Base-by-base conservation (phyloP, 1,140 invertebrate species). In the Philotrypesis tridentata region DNA sequence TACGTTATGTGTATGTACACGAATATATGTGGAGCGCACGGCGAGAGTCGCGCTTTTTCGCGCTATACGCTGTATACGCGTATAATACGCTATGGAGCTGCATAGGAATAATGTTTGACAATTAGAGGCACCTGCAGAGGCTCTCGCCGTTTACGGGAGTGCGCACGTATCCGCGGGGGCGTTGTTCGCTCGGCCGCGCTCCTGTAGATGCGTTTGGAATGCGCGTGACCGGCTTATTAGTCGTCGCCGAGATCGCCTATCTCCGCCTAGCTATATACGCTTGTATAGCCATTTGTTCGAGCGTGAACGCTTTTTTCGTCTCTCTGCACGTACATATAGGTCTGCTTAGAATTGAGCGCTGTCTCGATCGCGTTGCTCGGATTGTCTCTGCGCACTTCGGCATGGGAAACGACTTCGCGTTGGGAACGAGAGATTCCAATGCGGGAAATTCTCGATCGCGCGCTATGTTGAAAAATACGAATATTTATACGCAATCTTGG, bases 61-160 rank as follows among this genome's bases (percentile, higher is more conserved):
- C 12, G 9, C 21, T 29, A 37, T n/a, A n/a, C n/a, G n/a, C n/a
- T n/a, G n/a, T n/a, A 37, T 37, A 37, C n/a, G n/a, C n/a, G 9
- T 37, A 37, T 37, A 37, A 37, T 37, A 9, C 9, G 33, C 33
- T 37, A 37, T 37, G 9, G 33, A 37, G 14, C 21, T 65, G 31
- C 55, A n/a, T n/a, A 43, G 4, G 72, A 81, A 75, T 81, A 81
- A 81, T 81, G 79, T 81, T 75, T 67, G 71, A 74, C 79, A 74
- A 80, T 80, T 70, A 75, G 72, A 65, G 29, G 63, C 79, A 80
- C 55, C 71, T 80, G 55, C 33, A 67, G 21, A 33, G 11, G 4
- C 67, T 7, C 2, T 2, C 29, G 17, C 31, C 31, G 17, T 29
- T 55, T 55, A 55, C 48, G 40, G 11, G 40, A 43, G 40, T 43